These are phyloP conservation scores for Cryptocephalus moraei DNA, from an alignment of 2,888 invertebrate genomes.

Conservation along the genomic window DNA sequence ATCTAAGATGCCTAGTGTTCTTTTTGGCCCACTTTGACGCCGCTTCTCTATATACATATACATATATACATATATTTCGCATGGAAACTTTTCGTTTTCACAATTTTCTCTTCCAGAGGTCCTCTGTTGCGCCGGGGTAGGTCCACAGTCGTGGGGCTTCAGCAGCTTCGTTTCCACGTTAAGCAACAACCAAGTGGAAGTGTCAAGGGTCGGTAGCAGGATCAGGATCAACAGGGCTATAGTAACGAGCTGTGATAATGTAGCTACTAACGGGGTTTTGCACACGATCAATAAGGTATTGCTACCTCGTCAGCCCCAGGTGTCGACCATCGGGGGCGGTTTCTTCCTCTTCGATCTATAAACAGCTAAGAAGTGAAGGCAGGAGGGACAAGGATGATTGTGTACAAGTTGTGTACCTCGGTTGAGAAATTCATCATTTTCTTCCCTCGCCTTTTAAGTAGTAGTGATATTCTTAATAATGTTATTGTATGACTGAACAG, in stretches of 20 bases:
- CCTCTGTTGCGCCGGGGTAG: constrained; percentile 36
- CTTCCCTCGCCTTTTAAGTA: too few species aligned
- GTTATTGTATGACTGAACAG: too few species aligned
- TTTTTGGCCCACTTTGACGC: too few species aligned
- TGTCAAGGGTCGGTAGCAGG: constrained; percentile 28
- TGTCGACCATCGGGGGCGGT: constrained; percentile 26
- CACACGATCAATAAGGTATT: constrained; percentile 47
- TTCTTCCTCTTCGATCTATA: constrained; percentile 34
- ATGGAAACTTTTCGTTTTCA: neutral
- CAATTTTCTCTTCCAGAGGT: constrained; percentile 30
- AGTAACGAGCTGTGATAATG: constrained; percentile 40
- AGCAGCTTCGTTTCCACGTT: constrained; percentile 32
- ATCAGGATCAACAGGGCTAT: constrained; percentile 32
- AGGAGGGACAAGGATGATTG: too few species aligned
- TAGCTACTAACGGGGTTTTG: constrained; percentile 48
- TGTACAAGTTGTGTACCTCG: too few species aligned
- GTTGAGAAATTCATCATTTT: too few species aligned
- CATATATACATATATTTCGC: neutral
- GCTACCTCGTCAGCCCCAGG: constrained; percentile 31
- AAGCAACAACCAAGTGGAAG: constrained; percentile 29
- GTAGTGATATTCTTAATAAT: too few species aligned
- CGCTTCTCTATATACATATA: too few species aligned
- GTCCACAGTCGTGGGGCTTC: constrained; percentile 34
- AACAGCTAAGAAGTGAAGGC: constrained; percentile 1
- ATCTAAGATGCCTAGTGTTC: too few species aligned